Conservation (phyloP, 2,888 invertebrate genomes). For the Polyommatus iphigenia region DNA sequence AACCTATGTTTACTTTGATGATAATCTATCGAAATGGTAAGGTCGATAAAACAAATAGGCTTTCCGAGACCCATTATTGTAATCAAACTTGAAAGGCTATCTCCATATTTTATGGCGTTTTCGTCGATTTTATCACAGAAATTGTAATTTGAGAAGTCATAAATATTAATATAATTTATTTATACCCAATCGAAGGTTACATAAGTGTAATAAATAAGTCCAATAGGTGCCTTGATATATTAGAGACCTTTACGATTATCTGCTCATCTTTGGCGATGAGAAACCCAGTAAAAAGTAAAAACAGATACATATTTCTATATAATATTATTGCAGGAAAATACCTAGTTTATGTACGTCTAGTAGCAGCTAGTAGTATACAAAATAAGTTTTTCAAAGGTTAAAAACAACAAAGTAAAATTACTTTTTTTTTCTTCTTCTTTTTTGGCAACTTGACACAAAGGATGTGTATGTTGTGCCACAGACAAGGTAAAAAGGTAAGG, state of each 20-base stretch:
- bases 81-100: conserved; percentile 11
- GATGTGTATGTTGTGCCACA: too few relatives aligned
- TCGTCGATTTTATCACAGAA: conserved; percentile 1
- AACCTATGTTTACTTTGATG: background rate
- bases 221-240: background rate
- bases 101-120: background rate
- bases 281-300: background rate
- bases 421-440: too few relatives aligned
- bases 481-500: too few relatives aligned
- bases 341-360: too few relatives aligned
- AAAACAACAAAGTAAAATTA: too few relatives aligned
- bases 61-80: background rate
- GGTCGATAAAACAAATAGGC: background rate
- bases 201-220: background rate
- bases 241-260: background rate
- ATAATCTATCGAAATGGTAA: background rate
- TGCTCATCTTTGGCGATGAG: background rate
- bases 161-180: conserved; percentile 6
- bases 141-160: conserved; percentile 17
- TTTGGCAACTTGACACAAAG: too few relatives aligned
- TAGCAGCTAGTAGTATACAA: too few relatives aligned
- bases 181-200: background rate
- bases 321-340: too few relatives aligned
- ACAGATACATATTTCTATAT: too few relatives aligned
- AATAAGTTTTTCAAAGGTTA: too few relatives aligned